Evolutionary conservation across 2,888 invertebrate species (phyloP), one percentile per base, ranked within the genome.

Genomic region (Erynnis tages): DNA sequence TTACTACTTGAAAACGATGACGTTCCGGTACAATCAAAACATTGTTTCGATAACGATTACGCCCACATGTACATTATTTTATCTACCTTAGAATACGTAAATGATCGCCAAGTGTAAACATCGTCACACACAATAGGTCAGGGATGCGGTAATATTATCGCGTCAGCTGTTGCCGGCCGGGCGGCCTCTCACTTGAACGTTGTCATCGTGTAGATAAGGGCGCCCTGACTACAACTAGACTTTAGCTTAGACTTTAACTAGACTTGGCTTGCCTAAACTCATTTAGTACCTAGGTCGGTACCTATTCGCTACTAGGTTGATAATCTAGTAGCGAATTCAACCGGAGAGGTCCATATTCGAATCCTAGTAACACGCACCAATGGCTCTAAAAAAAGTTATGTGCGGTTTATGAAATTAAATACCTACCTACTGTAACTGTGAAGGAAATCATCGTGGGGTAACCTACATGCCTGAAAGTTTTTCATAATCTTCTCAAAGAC

Each of bases 121-220:
- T 72, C 71, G 75, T 74, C 71, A 76, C 65, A 63, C 57, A 59
- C 40, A 69, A 69, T 73, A 73, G 75, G 71, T 76, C 76, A 75
- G 74, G 76, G 74, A 76, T 19, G 66, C 65, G 65, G 63, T 66
- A 61, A 61, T 62, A 59, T 66, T 79, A 77, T 79, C 76, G 68
- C 67, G 65, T 76, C 80, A 77, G 78, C 78, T 71, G 70, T 70
- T 66, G 53, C 35, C 46, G 47, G 60, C 48, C 30, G 66, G 53
- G 34, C 46, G 47, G 60, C 48, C 30, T 38, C 30, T 32, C 8
- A 16, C n/a, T 29, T 4, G n/a, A 37, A 27, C 23, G 25, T 17
- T 13, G 41, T 19, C 25, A 25, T 17, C 7, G 23, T 8, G 11
- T 14, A n/a, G 41, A 25, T 48, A 38, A 25, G 37, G 4, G 27